Base-by-base conservation (phyloP, 2,888 invertebrate genomes). In the Eugnorisma glareosa region DNA sequence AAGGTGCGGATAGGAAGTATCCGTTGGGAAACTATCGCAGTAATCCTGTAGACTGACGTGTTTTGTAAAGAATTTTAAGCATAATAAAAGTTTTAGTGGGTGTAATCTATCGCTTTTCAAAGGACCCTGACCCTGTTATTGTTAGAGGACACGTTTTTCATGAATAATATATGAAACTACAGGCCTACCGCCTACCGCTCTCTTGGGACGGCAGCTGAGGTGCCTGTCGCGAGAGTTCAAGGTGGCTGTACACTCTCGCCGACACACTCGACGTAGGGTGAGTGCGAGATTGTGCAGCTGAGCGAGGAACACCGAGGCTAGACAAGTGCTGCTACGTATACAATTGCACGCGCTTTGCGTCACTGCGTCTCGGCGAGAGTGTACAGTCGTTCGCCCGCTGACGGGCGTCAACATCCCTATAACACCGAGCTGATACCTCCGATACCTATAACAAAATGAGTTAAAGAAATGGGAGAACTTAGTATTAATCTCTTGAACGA, bases 1-100 rank as follows among this genome's bases (percentile, higher is more conserved):
- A 86, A 87, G 85, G 85, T 88, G 75, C 74, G 75, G 37, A 81
- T 80, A 61, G 35, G 54, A 31, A 69, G 67, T 59, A 75, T 82
- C 76, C 81, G 73, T 43, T 64, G 67, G 78, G 80, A 79, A 82
- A 88, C 81, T 79, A 82, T 82, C 77, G 61, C 57, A 66, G 67
- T 80, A 78, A 81, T 73, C 57, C 73, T 69, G 67, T 37, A 40
- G 28, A 63, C 54, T 75, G 63, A 24, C 77, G 37, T 82, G 77
- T 82, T 81, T 82, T 77, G 59, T 84, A 75, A 51, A 85, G 75
- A 75, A 84, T 73, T 67, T 70, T 69, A 63, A 63, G 71, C 73
- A 68, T 72, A 63, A 75, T 85, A 77, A 71, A 85, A 77, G n/a
- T 75, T 75, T 61, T 61, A 70, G 67, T 81, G 11, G 31, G 11